Base-by-base conservation (phyloP, 2,113 vertebrate genomes). In the Apodemus speciosus region DNA sequence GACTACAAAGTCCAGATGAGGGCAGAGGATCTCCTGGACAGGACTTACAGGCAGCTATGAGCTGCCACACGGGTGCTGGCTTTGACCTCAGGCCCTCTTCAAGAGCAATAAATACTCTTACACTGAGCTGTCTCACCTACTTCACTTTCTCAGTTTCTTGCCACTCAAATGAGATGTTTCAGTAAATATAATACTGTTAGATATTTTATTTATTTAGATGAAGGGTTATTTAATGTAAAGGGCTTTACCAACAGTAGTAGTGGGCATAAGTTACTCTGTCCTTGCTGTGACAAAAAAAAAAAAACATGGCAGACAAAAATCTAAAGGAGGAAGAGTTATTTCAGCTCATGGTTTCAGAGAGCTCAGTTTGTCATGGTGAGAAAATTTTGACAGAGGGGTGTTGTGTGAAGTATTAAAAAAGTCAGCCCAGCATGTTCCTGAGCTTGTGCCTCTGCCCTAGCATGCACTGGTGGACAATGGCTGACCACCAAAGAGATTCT, bases 81-180 rank as follows among this genome's bases (percentile, higher is more conserved):
- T 27, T 18, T 43, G 56, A 58, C 40, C 13, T 30, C 53, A 60
- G 25, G n/a, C 40, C n/a, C n/a, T 60, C 79, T 81, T 38, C n/a
- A 43, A 43, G 56, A 60, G 23, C 38, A 60, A 8, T 18, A 9
- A 81, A 23, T 5, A 9, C 23, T 40, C n/a, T 27, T 58, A 27
- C 53, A 25, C 13, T 27, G 23, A 15, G 56, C 21, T 16, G 13
- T 3, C 79, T 40, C 7, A 27, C 71, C 53, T 58, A 23, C 6
- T 58, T 38, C 35, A 40, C 27, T 3, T 66, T 32, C 60, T 23
- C 60, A 66, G 89, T 20, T 81, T 80, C 40, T 18, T 76, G 46
- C 95, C 81, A 53, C 40, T 73, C 66, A 83, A 76, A 85, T 66
- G 71, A 94, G 56, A 35, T 53, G 85, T 73, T 92, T 21, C 27